Evolutionary conservation across 1,140 invertebrate genomes (phyloP), one percentile per base, ranked within the genome.

Genomic region (Micrasema longulum): DNA sequence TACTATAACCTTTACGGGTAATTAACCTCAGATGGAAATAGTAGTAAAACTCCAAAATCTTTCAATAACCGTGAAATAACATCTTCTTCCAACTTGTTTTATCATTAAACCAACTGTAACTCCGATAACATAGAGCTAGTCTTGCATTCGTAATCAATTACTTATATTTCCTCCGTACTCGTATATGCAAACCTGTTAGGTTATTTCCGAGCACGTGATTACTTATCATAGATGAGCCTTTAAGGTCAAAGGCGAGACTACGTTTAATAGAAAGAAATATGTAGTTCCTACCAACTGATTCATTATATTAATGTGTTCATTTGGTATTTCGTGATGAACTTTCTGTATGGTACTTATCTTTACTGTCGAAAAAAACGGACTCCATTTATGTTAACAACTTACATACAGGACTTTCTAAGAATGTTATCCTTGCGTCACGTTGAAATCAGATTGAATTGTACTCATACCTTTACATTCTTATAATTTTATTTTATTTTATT

Each of bases 131-230:
- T 35, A 53, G 20, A 4, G 7, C 26, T 7, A 26, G 23, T 35
- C 50, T 53, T 26, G 55, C 55, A 38, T 22, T 38, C 22, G 35
- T 38, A 60, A 38, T 60, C 55, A 35, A 60, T n/a, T n/a, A n/a
- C n/a, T n/a, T n/a, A n/a, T 60, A 60, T 38, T 23, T 10, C 16
- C 41, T 60, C 55, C n/a, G 26, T 1, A 18, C 11, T 10, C 11
- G 26, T 52, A 52, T 18, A 10, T 41, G 36, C 20, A 60, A 60
- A 60, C 55, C 35, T 41, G 36, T 38, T 43, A 3, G 26, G 3
- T 31, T 7, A 7, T 31, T 31, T 7, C 26, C 7, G 35, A 43
- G 41, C 36, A 53, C n/a, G 1, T 1, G 4, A n/a, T 4, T 14
- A 53, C 14, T 53, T 31, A 53, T 31, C 50, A 22, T 1, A 18